Evolutionary conservation across 2,113 vertebrate species (phyloP), one percentile per base, ranked within the genome.

Genomic region (Bungarus multicinctus): DNA sequence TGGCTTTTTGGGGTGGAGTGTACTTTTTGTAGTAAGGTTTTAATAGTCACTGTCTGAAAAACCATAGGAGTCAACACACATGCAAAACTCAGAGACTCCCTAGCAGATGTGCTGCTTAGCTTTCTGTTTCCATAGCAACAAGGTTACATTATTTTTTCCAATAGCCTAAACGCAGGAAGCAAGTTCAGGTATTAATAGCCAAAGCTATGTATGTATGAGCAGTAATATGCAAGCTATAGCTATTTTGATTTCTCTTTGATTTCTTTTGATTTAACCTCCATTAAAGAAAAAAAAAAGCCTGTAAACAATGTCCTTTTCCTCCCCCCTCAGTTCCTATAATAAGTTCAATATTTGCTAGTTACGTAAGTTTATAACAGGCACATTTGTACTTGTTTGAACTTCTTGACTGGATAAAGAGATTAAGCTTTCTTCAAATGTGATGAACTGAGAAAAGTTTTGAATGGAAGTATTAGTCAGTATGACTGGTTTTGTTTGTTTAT

Each of bases 91-190:
- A 12, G 81, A 96, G 94, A 43, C 95, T 86, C 0, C 25, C 95
- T 93, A 54, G 97, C 96, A 96, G 97, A 97, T 97, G 97, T 91
- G 96, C 96, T 98, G 97, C 81, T 97, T 94, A 54, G 94, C 95
- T 97, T 95, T 95, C 1, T 0, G 97, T 98, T 96, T 95, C 98
- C 97, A 98, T 97, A 97, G 97, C 88, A 97, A 98, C 98, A 60
- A 95, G 97, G 95, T 95, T 95, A 93, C 92, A 27, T 90, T 88
- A 60, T 97, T 96, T 92, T 50, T 52, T 23, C 30, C 94, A 96
- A 96, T 95, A 97, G 96, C 97, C 97, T 45, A 96, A 98, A 96
- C 95, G 95, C 96, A 95, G 93, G 93, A 95, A 94, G 94, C 94
- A 94, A 97, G 94, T 92, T 93, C 94, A 30, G 96, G 50, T 97